phyloP scores from a whole-genome alignment of 2,888 invertebrate species.

The Pemphredon lugubris region DNA sequence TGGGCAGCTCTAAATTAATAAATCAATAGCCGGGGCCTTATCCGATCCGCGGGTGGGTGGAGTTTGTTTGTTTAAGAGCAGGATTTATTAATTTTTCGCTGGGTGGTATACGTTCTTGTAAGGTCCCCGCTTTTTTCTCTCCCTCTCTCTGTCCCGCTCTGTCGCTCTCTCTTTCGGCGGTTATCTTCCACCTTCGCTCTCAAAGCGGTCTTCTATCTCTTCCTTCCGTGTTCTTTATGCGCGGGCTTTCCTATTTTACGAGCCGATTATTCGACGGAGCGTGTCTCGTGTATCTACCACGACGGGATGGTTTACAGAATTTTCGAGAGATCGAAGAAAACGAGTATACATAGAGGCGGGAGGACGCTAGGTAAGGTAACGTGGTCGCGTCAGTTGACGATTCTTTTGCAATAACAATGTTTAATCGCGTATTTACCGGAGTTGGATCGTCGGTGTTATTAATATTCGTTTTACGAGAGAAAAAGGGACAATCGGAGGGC shows the following conservation, averaged over 20 bases:
- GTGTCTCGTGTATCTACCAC: neutral
- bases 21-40: constrained; percentile 78
- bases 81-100: constrained; percentile 80
- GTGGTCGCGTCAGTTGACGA: too few species aligned
- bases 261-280: constrained; percentile 27
- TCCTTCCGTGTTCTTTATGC: constrained; percentile 63
- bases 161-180: constrained; percentile 34
- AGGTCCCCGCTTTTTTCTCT: too few species aligned
- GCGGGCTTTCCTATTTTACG: constrained; percentile 48
- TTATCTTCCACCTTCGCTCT: constrained; percentile 52
- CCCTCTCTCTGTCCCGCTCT: too few species aligned
- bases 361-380: too few species aligned
- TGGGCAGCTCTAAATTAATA: constrained; percentile 81
- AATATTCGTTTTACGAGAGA: too few species aligned
- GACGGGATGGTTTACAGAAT: neutral
- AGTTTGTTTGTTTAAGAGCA: constrained; percentile 80
- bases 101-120: constrained; percentile 74
- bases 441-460: too few species aligned
- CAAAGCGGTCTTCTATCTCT: constrained; percentile 39
- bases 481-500: neutral
- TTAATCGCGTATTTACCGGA: too few species aligned
- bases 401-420: too few species aligned
- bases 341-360: too few species aligned
- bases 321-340: neutral
- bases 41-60: constrained; percentile 80